Evolutionary conservation across 2,797 vertebrate genomes (phyloP).

Genomic region (Acanthurus leucopareius): DNA sequence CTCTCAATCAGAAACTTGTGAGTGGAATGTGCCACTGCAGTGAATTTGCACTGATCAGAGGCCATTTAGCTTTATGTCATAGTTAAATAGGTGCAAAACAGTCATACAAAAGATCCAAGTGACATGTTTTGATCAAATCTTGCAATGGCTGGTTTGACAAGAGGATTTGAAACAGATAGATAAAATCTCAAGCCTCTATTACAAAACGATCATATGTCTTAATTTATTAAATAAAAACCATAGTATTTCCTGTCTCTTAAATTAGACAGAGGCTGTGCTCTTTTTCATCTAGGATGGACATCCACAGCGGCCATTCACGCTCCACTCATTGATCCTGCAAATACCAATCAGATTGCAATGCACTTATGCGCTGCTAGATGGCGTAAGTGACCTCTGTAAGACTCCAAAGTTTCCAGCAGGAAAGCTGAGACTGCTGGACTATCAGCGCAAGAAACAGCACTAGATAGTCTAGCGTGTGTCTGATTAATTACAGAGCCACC

Average conservation of each 20-base stretch:
- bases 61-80: background rate
- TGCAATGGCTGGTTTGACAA: background rate
- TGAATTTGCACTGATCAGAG: conserved; percentile 2
- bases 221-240: background rate
- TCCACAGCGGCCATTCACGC: conserved; percentile 5
- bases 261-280: background rate
- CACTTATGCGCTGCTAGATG: conserved; percentile 80
- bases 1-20: background rate
- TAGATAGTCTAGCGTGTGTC: conserved; percentile 16
- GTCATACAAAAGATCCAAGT: background rate
- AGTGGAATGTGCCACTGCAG: background rate
- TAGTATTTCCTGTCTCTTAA: background rate
- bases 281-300: background rate
- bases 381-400: conserved; percentile 77
- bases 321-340: conserved; percentile 33
- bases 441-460: conserved; percentile 15
- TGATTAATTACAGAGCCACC: conserved; percentile 26
- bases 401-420: conserved; percentile 16
- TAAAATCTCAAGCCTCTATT: background rate
- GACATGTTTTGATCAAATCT: conserved; percentile 3
- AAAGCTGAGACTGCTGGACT: conserved; percentile 31
- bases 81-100: background rate
- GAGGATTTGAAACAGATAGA: background rate
- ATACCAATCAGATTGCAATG: conserved; percentile 67
- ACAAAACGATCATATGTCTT: background rate